Evolutionary conservation across 2,888 invertebrate genomes (phyloP), one percentile per base, ranked within the genome.

Genomic region (Sminthurinus aureus): DNA sequence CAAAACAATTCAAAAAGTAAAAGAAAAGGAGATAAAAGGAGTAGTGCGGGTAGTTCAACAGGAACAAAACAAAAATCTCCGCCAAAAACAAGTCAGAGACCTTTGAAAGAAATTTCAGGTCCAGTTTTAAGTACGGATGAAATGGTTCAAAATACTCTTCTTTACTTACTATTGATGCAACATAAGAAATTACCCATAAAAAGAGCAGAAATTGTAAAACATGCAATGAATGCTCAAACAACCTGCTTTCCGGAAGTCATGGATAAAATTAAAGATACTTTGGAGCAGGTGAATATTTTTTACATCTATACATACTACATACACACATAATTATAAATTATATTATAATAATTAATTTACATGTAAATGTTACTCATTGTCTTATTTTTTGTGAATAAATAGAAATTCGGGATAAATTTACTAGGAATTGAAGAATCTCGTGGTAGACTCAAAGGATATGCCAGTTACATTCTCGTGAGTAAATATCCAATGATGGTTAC

Each of bases 131-230:
- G 15, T 9, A 24, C 76, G 67, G 87, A 87, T 18, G 85, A 88
- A 77, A 87, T 88, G 88, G 81, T 87, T 15, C 85, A 85, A 51
- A 87, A 86, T 74, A 74, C 84, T 67, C 50, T 88, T 4, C 74
- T 86, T 74, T 88, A 87, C 20, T 82, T 88, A 67, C 83, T 88
- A 0, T 73, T 88, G 6, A 76, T 71, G 71, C 87, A 88, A 38
- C 84, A 86, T 51, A 87, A 87, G 83, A 87, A 87, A 66, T 20
- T 85, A 26, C 88, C 88, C 0, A 71, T 79, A 13, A 88, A 88
- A 67, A 73, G 86, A 24, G 64, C 85, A 1, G 88, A 88, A 24
- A 69, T 88, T 64, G 73, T 87, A 8, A 87, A 86, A 73, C 71
- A 86, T 79, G 86, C 86, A 0, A 86, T 88, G 87, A 87, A 88